A percentile compares a stretch with the other conserved stretches of the same genome.
These are phyloP conservation scores for Apodemia duryi DNA, from an alignment of 2,888 invertebrate genomes.

Conservation along the genomic window DNA sequence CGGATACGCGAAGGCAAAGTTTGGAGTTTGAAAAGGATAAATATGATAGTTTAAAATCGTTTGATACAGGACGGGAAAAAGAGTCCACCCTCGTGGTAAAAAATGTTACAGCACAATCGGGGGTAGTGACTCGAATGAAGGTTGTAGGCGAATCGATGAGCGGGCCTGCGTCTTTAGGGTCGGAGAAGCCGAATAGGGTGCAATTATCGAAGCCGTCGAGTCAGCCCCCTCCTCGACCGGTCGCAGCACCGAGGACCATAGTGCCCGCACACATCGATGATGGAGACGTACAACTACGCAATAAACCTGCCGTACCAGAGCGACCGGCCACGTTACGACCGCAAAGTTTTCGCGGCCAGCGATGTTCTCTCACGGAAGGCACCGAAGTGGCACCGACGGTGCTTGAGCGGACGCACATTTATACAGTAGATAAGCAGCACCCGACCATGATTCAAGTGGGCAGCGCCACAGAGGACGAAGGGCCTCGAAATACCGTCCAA, in stretches of 20 bases:
- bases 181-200: conserved; percentile 41
- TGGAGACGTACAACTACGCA: conserved; percentile 72
- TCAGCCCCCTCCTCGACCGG: conserved; percentile 75
- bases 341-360: conserved; percentile 72
- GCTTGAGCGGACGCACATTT: conserved; percentile 84
- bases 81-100: conserved; percentile 57
- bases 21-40: conserved; percentile 77
- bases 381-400: conserved; percentile 55
- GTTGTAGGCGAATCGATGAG: conserved; percentile 51
- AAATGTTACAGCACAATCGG: conserved; percentile 66
- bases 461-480: conserved; percentile 42
- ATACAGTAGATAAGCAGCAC: conserved; percentile 87
- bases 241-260: conserved; percentile 68
- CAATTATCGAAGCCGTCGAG: conserved; percentile 63
- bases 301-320: conserved; percentile 90
- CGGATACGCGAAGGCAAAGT: conserved; percentile 73
- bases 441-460: conserved; percentile 83
- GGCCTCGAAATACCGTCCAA: conserved; percentile 57
- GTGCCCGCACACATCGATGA: conserved; percentile 46
- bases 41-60: conserved; percentile 46
- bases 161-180: conserved; percentile 59
- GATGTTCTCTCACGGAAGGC: conserved; percentile 46
- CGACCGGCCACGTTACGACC: conserved; percentile 85
- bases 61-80: conserved; percentile 35
- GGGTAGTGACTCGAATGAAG: conserved; percentile 62